Evolutionary conservation across 2,888 invertebrate genomes (phyloP).

Genomic region (Melanophora roralis): DNA sequence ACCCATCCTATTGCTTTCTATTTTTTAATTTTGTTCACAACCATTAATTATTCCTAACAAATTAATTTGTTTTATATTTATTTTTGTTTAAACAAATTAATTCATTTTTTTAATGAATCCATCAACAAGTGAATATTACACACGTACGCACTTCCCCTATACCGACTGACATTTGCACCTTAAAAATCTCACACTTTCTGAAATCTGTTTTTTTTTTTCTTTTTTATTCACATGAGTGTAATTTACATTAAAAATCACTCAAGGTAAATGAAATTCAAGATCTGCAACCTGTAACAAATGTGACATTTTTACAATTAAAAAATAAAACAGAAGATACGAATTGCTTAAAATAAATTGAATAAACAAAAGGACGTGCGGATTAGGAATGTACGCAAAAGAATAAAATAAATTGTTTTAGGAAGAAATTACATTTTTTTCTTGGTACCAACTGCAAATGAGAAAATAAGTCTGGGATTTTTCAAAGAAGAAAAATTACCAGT

Average conservation of each 20-base stretch:
- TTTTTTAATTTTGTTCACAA: neutral
- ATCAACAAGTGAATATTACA: conserved; percentile 23
- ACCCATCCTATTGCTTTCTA: too few relatives aligned
- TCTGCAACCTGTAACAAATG: neutral
- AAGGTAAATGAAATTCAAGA: conserved; percentile 21
- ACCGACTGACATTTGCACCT: neutral
- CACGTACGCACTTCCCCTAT: too few relatives aligned
- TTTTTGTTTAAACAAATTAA: too few relatives aligned
- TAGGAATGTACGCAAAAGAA: neutral
- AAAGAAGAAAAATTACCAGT: neutral
- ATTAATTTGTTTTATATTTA: conserved; percentile 32
- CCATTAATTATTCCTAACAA: too few relatives aligned
- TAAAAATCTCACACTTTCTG: neutral
- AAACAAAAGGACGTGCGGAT: neutral
- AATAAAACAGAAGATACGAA: neutral
- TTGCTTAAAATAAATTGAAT: neutral
- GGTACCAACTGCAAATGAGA: neutral
- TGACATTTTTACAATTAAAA: conserved; percentile 12
- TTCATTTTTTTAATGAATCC: too few relatives aligned
- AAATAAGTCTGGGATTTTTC: neutral
- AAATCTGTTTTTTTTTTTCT: neutral
- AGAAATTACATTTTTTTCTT: neutral
- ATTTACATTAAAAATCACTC: conserved; percentile 16
- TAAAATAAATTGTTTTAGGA: neutral
- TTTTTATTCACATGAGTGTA: neutral